These are phyloP conservation scores for Nebria brevicollis DNA, from an alignment of 2,888 invertebrate genomes.

Conservation along the genomic window DNA sequence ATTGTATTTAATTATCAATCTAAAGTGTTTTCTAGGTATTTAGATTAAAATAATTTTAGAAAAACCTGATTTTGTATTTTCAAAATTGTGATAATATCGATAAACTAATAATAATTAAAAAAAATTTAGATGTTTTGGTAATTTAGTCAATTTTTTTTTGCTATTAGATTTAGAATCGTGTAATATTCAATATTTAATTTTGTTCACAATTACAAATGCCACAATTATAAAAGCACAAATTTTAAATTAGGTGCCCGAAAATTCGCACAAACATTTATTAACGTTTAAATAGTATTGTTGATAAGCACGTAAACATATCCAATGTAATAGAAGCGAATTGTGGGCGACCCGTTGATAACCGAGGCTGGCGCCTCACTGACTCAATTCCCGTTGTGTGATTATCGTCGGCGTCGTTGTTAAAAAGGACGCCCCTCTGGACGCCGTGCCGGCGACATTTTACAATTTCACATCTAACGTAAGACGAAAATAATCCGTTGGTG, in stretches of 20 bases:
- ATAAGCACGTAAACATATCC: neutral
- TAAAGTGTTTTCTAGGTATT: too few species aligned
- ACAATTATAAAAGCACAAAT: neutral
- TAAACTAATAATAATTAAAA: too few species aligned
- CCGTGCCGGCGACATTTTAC: neutral
- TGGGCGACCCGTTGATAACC: conserved; percentile 17
- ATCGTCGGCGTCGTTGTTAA: neutral
- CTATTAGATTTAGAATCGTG: too few species aligned
- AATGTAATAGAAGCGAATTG: neutral
- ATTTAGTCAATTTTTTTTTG: too few species aligned
- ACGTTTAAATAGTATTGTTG: neutral
- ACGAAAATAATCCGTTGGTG: neutral
- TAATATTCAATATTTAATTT: too few species aligned
- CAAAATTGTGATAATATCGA: too few species aligned
- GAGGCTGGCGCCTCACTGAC: conserved; percentile 41
- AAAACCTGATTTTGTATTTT: too few species aligned
- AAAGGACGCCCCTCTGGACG: neutral
- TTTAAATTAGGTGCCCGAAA: neutral
- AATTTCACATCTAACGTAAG: neutral
- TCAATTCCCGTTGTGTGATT: conserved; percentile 2
- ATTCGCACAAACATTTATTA: neutral
- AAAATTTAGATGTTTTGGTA: too few species aligned
- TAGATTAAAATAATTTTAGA: too few species aligned
- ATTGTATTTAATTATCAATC: too few species aligned
- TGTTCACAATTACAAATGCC: too few species aligned